Evolutionary conservation across 2,888 invertebrate species (phyloP), one percentile per base, ranked within the genome.

Genomic region (Lomographa bimaculata): DNA sequence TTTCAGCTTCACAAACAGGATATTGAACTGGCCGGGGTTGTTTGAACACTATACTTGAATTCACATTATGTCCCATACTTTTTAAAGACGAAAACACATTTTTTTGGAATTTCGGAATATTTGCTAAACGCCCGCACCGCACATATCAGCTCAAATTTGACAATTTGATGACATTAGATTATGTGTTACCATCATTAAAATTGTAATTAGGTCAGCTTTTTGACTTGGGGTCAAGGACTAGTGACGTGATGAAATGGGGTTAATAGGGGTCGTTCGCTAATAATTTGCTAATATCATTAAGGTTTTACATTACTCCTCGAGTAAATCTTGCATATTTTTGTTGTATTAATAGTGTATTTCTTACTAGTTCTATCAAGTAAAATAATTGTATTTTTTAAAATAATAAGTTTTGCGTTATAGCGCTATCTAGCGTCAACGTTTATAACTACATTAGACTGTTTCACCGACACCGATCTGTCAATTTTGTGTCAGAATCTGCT

Each of bases 351-450:
- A 14, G 14, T 2, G 4, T 3, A 14, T 14, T 3, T 14, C 4
- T 14, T 14, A 14, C 4, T 4, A 14, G 14, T 14, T 14, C 14
- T 14, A 14, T 3, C 3, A 14, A 2, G 4, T 14, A 14, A 14
- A 14, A 3, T 14, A 14, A 3, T 3, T 14, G 4, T 14, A 14
- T 14, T 14, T 14, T 14, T 14, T 14, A 3, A 14, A 14, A 14
- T 14, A 14, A 14, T 4, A 14, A 14, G 4, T 14, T 14, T 4
- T 14, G 2, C 4, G 14, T 2, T 3, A 14, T 14, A 3, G 14
- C 44, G 72, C 44, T 75, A 75, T 71, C 81, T 80, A 48, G 44
- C 6, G 0, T 0, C 6, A 1, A 0, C 0, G 0, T 2, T 0
- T 0, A 0, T 2, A 52, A 65, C 44, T 30, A 54, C 6, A 2